Evolutionary conservation across 2,888 invertebrate species (phyloP).

Genomic region (Andrena praecox): DNA sequence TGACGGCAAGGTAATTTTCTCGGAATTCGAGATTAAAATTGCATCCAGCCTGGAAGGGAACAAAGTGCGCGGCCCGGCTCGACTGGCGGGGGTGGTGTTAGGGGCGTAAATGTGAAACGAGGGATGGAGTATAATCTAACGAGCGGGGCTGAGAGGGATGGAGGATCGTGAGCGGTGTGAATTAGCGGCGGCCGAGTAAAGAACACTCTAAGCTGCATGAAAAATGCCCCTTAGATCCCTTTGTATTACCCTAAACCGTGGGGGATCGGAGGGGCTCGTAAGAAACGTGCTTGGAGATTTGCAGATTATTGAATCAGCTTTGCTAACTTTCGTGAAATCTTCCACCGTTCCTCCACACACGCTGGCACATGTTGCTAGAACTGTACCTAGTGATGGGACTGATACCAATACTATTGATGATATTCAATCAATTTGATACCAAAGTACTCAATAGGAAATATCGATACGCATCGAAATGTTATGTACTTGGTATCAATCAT

Average conservation of each 20-base stretch:
- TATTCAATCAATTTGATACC: no score
- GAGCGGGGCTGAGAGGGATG: slow-evolving; percentile 47
- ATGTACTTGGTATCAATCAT: no score
- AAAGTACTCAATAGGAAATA: no score
- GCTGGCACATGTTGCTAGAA: no score
- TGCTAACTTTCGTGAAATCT: slow-evolving; percentile 13
- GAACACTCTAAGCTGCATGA: slow-evolving; percentile 58
- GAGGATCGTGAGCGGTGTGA: slow-evolving; percentile 67
- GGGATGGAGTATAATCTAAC: slow-evolving; percentile 66
- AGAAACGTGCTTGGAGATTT: not conserved
- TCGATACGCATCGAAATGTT: no score
- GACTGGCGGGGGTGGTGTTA: not conserved
- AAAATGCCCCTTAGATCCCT: slow-evolving; percentile 56
- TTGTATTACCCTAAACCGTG: slow-evolving; percentile 50
- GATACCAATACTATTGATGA: no score
- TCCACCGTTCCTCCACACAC: not conserved
- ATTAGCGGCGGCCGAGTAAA: slow-evolving; percentile 73
- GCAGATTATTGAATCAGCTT: no score
- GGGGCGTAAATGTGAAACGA: slow-evolving; percentile 16
- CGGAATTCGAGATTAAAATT: slow-evolving; percentile 85
- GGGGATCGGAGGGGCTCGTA: slow-evolving; percentile 5
- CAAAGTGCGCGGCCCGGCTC: slow-evolving; percentile 51
- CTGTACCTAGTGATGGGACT: no score
- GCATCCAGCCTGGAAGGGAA: slow-evolving; percentile 75
- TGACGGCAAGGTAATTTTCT: slow-evolving; percentile 84